These are phyloP conservation scores for Tenthredo amoena DNA, from an alignment of 2,888 invertebrate genomes.

Conservation along the genomic window DNA sequence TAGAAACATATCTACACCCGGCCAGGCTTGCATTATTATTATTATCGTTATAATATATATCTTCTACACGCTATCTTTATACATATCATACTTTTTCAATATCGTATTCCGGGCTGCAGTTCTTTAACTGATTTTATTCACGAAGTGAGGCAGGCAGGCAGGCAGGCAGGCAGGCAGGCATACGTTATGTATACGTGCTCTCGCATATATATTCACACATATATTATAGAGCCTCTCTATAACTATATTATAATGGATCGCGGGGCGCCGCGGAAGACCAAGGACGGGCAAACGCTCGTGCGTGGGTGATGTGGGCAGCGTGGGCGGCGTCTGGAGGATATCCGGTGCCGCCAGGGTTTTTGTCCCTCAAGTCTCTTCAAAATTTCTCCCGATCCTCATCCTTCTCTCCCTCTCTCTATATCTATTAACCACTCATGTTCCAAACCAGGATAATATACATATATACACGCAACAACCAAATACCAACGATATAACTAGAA, in stretches of 20 bases:
- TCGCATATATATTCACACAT: background rate
- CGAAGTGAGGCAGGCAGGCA: background rate
- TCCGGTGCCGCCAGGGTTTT: constrained; percentile 71
- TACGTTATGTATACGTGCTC: background rate
- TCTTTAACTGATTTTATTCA: background rate
- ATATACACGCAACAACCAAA: background rate
- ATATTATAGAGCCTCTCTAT: background rate
- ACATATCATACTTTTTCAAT: background rate
- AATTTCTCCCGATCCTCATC: constrained; percentile 49
- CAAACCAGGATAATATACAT: background rate
- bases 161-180: background rate
- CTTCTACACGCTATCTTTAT: background rate
- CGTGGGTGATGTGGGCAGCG: constrained; percentile 60
- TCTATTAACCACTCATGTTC: background rate
- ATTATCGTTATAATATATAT: background rate
- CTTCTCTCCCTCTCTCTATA: constrained; percentile 44
- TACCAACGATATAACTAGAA: background rate
- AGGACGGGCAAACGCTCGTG: constrained; percentile 52
- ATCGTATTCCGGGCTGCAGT: constrained; percentile 5
- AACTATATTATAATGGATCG: constrained; percentile 15
- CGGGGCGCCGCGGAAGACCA: constrained; percentile 41
- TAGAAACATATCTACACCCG: background rate
- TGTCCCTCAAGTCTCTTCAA: constrained; percentile 54
- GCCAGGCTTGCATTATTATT: background rate
- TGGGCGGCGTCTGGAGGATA: constrained; percentile 74